Percentiles rank a stretch among this genome's conserved stretches.
Conservation (phyloP, 2,113 vertebrate species). For the Rhea americana region DNA sequence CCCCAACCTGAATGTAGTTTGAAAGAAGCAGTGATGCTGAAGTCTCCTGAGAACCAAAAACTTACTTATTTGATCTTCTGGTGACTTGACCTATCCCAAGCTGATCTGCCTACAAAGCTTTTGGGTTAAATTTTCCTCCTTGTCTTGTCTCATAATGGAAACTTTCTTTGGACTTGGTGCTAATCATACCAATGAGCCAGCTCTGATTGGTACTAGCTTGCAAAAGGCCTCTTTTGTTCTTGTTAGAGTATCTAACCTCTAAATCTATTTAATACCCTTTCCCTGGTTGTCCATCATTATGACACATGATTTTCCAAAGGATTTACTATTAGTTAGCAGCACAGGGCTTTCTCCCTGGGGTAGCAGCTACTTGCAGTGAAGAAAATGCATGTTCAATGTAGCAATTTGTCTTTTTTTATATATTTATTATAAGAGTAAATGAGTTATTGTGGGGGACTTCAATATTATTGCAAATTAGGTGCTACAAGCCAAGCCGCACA, state of each 20-base stretch:
- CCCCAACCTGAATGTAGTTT: neutral
- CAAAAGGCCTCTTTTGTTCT: constrained; percentile 83
- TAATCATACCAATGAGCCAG: constrained; percentile 66
- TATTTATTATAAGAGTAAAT: constrained; percentile 89
- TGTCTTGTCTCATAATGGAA: constrained; percentile 45
- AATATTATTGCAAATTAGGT: constrained; percentile 87
- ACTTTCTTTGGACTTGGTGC: constrained; percentile 63
- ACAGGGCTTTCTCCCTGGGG: constrained; percentile 81
- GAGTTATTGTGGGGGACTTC: constrained; percentile 85
- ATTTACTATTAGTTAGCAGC: constrained; percentile 85
- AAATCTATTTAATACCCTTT: constrained; percentile 86
- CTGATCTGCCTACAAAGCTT: neutral
- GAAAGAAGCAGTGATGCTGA: neutral
- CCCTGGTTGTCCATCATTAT: constrained; percentile 86
- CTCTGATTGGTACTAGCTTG: constrained; percentile 73
- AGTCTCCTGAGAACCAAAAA: neutral
- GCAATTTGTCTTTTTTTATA: constrained; percentile 91
- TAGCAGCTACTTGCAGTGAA: constrained; percentile 82
- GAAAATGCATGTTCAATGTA: constrained; percentile 85
- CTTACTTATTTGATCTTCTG: neutral
- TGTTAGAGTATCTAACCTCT: constrained; percentile 83
- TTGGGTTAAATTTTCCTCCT: constrained; percentile 39
- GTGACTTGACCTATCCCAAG: neutral
- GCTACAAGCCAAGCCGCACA: constrained; percentile 74
- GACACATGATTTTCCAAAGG: constrained; percentile 88